phyloP scores from a whole-genome alignment of 2,888 invertebrate genomes.

The Eupithecia centaureata region DNA sequence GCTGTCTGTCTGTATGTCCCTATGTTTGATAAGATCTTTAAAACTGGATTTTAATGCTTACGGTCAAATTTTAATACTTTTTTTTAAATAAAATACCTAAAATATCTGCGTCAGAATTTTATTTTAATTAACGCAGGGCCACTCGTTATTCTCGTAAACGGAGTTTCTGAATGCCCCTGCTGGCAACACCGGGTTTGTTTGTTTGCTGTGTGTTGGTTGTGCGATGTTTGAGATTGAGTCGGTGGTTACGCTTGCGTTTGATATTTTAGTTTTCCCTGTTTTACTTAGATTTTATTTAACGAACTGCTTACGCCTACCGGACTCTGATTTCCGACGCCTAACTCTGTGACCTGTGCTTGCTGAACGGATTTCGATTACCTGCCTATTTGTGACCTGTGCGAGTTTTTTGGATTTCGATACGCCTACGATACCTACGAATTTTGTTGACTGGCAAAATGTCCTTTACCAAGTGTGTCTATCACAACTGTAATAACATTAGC shows the following conservation, averaged over 20 bases:
- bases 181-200: neutral
- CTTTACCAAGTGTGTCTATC: neutral
- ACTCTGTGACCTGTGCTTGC: slow-evolving; percentile 5
- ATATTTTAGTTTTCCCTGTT: slow-evolving; percentile 2
- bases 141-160: neutral
- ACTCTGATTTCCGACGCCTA: slow-evolving; percentile 9
- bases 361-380: neutral
- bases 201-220: neutral
- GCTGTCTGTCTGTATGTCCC: no score
- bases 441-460: neutral
- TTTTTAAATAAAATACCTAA: no score
- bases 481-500: slow-evolving; percentile 20
- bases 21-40: no score
- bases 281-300: neutral
- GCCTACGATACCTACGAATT: neutral
- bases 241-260: neutral
- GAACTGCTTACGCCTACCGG: slow-evolving; percentile 11
- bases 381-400: neutral
- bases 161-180: neutral
- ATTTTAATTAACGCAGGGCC: neutral
- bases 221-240: no score
- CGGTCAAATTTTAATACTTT: no score
- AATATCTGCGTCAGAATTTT: no score
- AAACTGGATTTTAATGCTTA: no score
- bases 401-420: neutral